Evolutionary conservation across 1,140 invertebrate genomes (phyloP).

Genomic region (Drosophila lacertosa): DNA sequence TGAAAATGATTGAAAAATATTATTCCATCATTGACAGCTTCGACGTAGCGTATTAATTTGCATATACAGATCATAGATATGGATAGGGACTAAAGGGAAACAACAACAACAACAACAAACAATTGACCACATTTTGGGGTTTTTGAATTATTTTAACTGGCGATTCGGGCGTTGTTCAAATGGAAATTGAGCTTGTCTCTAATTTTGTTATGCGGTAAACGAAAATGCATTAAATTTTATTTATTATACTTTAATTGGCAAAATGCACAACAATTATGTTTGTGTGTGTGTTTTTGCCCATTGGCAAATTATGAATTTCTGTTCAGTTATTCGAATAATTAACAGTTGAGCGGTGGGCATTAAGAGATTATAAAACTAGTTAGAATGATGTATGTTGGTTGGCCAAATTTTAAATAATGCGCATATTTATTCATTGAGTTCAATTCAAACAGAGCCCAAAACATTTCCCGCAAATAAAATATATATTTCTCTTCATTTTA

Average conservation of each 20-base stretch:
- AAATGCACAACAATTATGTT: slow-evolving; percentile 35
- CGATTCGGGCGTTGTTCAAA: slow-evolving; percentile 24
- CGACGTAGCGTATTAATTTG: slow-evolving; percentile 63
- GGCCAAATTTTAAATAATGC: neutral
- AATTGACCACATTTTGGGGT: slow-evolving; percentile 57
- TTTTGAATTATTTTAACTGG: slow-evolving; percentile 38
- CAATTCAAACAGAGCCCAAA: too few relatives aligned
- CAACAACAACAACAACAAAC: slow-evolving; percentile 54
- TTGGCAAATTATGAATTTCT: slow-evolving; percentile 3
- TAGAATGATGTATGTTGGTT: neutral
- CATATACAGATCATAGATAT: slow-evolving; percentile 43
- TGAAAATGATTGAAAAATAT: slow-evolving; percentile 75
- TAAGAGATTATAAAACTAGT: neutral
- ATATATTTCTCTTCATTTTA: too few relatives aligned
- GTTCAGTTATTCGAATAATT: slow-evolving; percentile 19
- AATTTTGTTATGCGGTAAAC: slow-evolving; percentile 74
- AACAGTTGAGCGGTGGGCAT: slow-evolving; percentile 1
- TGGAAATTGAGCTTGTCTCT: slow-evolving; percentile 63
- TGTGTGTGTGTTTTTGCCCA: slow-evolving; percentile 3
- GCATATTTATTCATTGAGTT: neutral
- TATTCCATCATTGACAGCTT: slow-evolving; percentile 74
- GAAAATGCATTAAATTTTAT: slow-evolving; percentile 51
- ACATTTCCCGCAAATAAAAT: too few relatives aligned
- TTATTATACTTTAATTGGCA: slow-evolving; percentile 69
- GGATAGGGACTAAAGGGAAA: too few relatives aligned